phyloP scores from a whole-genome alignment of 2,797 vertebrate genomes.

The Apogon hyalosoma region DNA sequence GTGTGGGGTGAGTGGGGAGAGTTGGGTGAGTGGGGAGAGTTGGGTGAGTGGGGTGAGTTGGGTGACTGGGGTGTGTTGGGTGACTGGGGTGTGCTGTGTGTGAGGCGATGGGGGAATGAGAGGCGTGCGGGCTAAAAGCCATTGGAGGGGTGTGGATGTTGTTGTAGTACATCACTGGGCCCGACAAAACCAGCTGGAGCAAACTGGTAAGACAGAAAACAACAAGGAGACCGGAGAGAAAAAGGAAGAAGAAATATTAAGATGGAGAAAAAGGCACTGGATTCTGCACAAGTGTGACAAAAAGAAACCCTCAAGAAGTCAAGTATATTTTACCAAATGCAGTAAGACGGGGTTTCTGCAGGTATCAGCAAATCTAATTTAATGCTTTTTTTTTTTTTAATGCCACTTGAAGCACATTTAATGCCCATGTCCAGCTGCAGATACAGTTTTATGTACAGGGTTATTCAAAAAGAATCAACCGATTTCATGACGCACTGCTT shows the following conservation, averaged over 20 bases:
- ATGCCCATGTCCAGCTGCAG: too few species aligned
- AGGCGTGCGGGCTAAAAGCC: slow-evolving; percentile 86
- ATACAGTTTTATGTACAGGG: too few species aligned
- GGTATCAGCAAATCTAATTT: too few species aligned
- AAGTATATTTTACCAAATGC: too few species aligned
- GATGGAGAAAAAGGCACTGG: background rate
- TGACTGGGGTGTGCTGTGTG: slow-evolving; percentile 60
- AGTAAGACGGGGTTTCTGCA: too few species aligned
- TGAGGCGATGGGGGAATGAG: slow-evolving; percentile 72
- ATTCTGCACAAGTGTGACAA: background rate
- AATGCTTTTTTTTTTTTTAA: too few species aligned
- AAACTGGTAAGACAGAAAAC: slow-evolving; percentile 82
- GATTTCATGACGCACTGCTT: too few species aligned
- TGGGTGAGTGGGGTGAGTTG: slow-evolving; percentile 55
- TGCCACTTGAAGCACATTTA: too few species aligned
- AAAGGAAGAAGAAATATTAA: background rate
- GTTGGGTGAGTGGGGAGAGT: slow-evolving; percentile 71
- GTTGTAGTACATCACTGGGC: slow-evolving; percentile 94
- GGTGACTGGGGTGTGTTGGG: slow-evolving; percentile 66
- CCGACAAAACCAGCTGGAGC: slow-evolving; percentile 96
- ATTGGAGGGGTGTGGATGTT: slow-evolving; percentile 93
- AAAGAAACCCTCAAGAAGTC: too few species aligned
- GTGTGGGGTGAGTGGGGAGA: slow-evolving; percentile 56
- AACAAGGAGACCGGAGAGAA: background rate
- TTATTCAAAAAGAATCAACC: too few species aligned